phyloP scores from a whole-genome alignment of 2,797 vertebrate genomes.

The Champsocephalus esox region DNA sequence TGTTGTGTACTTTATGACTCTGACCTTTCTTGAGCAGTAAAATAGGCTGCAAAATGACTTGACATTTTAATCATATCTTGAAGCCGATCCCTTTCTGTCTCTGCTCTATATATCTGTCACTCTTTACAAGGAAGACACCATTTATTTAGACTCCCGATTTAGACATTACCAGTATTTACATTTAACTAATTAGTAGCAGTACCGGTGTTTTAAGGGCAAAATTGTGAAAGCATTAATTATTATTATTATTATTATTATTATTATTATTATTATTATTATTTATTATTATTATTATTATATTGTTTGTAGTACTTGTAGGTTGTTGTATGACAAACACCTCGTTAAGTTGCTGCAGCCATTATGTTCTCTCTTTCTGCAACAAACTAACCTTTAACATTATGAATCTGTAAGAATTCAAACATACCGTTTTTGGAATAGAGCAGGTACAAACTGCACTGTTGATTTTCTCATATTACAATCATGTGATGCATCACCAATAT shows the following conservation, averaged over 20 bases:
- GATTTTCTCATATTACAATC: slow-evolving; percentile 39
- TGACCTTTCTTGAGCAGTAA: slow-evolving; percentile 70
- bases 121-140: background rate
- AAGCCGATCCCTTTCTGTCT: slow-evolving; percentile 31
- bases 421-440: background rate
- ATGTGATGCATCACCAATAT: slow-evolving; percentile 41
- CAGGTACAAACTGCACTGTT: slow-evolving; percentile 17
- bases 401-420: slow-evolving; percentile 1
- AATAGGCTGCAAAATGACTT: slow-evolving; percentile 47
- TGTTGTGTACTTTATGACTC: slow-evolving; percentile 38
- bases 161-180: background rate
- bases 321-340: background rate
- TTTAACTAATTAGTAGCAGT: background rate
- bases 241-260: background rate
- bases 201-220: background rate
- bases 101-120: slow-evolving; percentile 10
- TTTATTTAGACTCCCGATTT: background rate
- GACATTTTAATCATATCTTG: slow-evolving; percentile 58
- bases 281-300: no score
- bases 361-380: background rate
- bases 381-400: background rate
- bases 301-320: background rate
- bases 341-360: background rate
- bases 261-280: background rate
- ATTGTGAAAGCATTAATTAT: background rate